Percentiles rank a stretch among this genome's conserved stretches.
Conservation (phyloP, 2,797 vertebrate genomes). For the Gadopsis bispinosus region DNA sequence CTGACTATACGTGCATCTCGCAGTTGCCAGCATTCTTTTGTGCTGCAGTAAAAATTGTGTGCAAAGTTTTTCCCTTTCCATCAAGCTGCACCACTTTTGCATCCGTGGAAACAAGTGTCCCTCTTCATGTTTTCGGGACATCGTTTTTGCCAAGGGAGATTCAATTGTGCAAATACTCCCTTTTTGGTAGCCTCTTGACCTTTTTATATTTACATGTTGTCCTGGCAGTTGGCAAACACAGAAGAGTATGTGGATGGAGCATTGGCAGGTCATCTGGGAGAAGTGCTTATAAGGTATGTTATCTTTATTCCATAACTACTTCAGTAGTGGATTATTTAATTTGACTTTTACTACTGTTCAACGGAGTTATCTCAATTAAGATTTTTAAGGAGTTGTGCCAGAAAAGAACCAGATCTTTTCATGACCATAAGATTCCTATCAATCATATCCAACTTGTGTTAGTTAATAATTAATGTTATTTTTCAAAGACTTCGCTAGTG, state of each 20-base stretch:
- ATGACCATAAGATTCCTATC: constrained; percentile 2
- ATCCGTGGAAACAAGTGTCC: background rate
- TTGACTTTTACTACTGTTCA: background rate
- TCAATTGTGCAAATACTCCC: background rate
- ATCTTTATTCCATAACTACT: background rate
- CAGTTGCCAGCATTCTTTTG: background rate
- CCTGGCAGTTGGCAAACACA: constrained; percentile 93
- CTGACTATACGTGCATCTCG: background rate
- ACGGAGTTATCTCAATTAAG: background rate
- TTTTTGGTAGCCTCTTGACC: background rate
- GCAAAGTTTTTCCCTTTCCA: background rate
- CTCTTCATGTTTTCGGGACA: background rate
- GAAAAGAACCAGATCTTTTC: background rate
- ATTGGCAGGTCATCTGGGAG: constrained; percentile 94
- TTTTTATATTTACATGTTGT: background rate
- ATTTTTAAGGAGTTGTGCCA: background rate
- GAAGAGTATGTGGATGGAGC: constrained; percentile 98
- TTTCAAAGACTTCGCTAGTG: background rate
- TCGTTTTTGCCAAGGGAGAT: background rate
- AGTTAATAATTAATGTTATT: constrained; percentile 29
- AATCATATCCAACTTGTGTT: constrained; percentile 10
- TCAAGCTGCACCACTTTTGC: background rate
- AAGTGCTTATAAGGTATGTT: constrained; percentile 94
- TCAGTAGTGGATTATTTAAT: background rate
- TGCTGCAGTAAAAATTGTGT: background rate